Evolutionary conservation across 2,113 vertebrate species (phyloP).

Genomic region (Gallinago undulata): DNA sequence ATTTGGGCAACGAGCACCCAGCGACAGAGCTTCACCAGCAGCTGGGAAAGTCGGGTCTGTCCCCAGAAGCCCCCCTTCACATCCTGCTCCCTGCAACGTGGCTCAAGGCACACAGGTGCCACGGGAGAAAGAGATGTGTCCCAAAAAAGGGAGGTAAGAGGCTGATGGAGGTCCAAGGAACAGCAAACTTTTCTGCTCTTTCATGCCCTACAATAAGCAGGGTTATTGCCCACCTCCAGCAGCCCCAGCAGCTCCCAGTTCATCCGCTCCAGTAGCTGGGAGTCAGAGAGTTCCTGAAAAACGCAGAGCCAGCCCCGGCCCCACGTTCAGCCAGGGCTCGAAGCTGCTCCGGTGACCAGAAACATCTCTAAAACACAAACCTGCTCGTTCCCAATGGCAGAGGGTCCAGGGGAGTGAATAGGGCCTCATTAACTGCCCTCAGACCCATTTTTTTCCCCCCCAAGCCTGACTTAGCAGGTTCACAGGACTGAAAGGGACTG

Average conservation of each 20-base stretch:
- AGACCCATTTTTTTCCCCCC: not conserved
- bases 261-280: not conserved
- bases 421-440: constrained; percentile 42
- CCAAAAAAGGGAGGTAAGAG: not conserved
- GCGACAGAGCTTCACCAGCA: not conserved
- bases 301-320: not conserved
- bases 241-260: not conserved
- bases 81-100: not conserved
- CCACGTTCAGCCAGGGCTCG: not conserved
- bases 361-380: constrained; percentile 31
- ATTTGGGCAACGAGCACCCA: not conserved
- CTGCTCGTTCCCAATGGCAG: not conserved
- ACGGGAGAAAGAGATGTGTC: not conserved
- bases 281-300: not conserved
- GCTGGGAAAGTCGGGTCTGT: not conserved
- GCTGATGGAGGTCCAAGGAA: not conserved
- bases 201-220: not conserved
- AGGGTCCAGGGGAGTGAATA: constrained; percentile 34
- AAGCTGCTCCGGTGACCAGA: constrained; percentile 34
- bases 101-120: not conserved
- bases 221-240: not conserved
- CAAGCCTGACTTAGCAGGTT: constrained; percentile 56
- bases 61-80: not conserved
- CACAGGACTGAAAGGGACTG: constrained; percentile 36
- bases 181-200: not conserved